phyloP scores from a whole-genome alignment of 1,140 invertebrate genomes.

The Plutomurus gul region DNA sequence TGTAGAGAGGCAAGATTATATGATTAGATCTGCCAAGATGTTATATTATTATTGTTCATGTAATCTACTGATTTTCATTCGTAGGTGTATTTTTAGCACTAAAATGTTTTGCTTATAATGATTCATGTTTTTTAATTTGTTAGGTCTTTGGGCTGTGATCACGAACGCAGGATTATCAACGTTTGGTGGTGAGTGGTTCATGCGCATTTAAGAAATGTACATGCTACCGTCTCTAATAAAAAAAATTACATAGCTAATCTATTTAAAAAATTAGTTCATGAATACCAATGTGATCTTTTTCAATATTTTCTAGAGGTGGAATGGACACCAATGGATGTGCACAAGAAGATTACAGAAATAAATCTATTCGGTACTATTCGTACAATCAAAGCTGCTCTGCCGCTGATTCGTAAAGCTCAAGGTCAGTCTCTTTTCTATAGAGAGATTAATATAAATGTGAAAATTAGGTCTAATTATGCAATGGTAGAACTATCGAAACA shows the following conservation, averaged over 20 bases:
- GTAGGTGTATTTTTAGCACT: too few relatives aligned
- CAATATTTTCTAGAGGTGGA: conserved; percentile 70
- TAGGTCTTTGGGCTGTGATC: conserved; percentile 43
- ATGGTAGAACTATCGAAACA: neutral
- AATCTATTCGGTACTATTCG: conserved; percentile 70
- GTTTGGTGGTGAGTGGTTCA: conserved; percentile 63
- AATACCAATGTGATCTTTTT: neutral
- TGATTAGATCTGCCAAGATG: too few relatives aligned
- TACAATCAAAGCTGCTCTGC: conserved; percentile 71
- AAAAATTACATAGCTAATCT: too few relatives aligned
- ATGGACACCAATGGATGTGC: conserved; percentile 76
- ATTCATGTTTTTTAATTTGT: neutral
- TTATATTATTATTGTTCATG: too few relatives aligned
- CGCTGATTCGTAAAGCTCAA: conserved; percentile 72
- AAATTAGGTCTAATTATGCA: too few relatives aligned
- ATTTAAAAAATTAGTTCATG: too few relatives aligned
- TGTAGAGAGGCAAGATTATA: too few relatives aligned
- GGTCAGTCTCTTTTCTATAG: conserved; percentile 73
- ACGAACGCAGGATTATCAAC: conserved; percentile 62
- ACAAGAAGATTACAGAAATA: conserved; percentile 73
- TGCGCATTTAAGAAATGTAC: too few relatives aligned
- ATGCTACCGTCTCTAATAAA: too few relatives aligned
- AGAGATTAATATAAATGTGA: too few relatives aligned
- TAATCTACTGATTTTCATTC: too few relatives aligned
- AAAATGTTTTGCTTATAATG: too few relatives aligned